Percentiles rank a stretch among this genome's conserved stretches.
Evolutionary conservation across 2,797 vertebrate species (phyloP).

Genomic region (Pogoniulus pusillus): DNA sequence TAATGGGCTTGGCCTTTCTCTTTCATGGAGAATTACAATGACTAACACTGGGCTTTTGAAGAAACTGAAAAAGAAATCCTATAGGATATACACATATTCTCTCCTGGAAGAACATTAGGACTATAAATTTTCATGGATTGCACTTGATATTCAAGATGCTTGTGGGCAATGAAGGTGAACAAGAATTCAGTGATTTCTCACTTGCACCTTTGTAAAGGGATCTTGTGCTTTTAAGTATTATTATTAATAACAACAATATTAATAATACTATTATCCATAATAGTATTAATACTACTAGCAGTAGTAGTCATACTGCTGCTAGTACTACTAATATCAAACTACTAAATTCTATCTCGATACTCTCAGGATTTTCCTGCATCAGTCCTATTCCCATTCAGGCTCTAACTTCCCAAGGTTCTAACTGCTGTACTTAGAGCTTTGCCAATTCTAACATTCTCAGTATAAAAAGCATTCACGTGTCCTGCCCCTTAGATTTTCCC

Average conservation of each 20-base stretch:
- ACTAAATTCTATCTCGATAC: background rate
- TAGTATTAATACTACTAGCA: too few relatives aligned
- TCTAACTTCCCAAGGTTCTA: background rate
- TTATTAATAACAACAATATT: background rate
- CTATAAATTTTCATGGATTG: background rate
- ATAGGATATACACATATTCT: background rate
- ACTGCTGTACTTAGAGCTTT: background rate
- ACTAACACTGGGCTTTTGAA: background rate
- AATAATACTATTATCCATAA: too few relatives aligned
- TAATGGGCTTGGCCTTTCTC: background rate
- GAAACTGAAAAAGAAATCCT: background rate
- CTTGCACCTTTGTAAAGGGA: background rate
- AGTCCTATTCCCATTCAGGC: background rate
- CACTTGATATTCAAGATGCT: background rate
- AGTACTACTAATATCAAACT: background rate
- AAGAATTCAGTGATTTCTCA: background rate
- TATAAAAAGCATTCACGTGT: background rate
- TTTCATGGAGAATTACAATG: background rate
- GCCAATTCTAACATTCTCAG: background rate
- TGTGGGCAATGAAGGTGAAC: background rate
- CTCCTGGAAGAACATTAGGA: constrained; percentile 1
- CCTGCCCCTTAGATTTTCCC: background rate
- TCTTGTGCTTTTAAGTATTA: background rate
- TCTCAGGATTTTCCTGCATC: constrained; percentile 1
- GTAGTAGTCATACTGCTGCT: too few relatives aligned